phyloP scores from a whole-genome alignment of 1,140 invertebrate genomes.

The Lysiphlebus fabarum region DNA sequence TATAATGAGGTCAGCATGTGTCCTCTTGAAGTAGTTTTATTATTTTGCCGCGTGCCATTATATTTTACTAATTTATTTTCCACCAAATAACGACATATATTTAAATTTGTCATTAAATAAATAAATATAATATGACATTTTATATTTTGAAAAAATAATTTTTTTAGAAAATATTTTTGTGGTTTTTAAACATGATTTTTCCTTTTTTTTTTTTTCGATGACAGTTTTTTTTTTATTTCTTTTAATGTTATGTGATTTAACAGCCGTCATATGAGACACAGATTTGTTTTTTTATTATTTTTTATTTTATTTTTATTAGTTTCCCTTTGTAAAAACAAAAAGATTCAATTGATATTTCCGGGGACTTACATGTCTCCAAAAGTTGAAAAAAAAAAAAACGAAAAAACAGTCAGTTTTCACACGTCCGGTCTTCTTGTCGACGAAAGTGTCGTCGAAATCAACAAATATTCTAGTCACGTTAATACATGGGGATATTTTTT shows the following conservation, averaged over 20 bases:
- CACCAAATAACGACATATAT: too few species aligned
- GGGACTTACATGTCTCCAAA: background rate
- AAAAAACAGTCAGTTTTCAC: constrained; percentile 14
- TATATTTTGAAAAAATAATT: too few species aligned
- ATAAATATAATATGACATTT: too few species aligned
- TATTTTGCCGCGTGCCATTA: too few species aligned
- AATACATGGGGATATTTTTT: background rate
- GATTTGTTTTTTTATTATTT: background rate
- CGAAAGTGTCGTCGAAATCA: background rate
- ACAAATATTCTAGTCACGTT: constrained; percentile 13
- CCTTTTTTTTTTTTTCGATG: too few species aligned
- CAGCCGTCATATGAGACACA: background rate
- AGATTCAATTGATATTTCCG: constrained; percentile 4
- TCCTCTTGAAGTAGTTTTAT: too few species aligned
- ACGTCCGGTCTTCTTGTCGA: constrained; percentile 19
- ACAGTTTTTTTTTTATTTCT: constrained; percentile 2
- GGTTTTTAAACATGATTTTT: constrained; percentile 4
- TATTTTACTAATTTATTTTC: too few species aligned
- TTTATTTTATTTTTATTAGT: background rate
- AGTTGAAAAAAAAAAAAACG: background rate
- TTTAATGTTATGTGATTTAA: background rate
- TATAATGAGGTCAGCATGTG: too few species aligned
- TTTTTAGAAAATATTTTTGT: too few species aligned
- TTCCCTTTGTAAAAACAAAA: background rate
- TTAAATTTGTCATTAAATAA: too few species aligned